Conservation (phyloP, 1,140 invertebrate genomes). For the Homalodisca vitripennis region DNA sequence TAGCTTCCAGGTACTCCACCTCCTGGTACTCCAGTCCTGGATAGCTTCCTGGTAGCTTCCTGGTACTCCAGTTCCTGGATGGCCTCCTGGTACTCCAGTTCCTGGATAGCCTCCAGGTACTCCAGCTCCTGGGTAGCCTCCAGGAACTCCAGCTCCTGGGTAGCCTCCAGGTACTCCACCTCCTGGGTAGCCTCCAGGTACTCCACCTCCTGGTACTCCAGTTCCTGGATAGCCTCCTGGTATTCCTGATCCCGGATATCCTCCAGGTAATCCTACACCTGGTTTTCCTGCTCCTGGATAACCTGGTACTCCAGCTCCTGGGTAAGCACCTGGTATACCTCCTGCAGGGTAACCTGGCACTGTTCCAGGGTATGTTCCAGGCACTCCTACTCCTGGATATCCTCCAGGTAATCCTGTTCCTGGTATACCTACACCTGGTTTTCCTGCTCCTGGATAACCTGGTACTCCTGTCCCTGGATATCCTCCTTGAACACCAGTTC, state of each 20-base stretch:
- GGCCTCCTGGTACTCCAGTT: slow-evolving; percentile 24
- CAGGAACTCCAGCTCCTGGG: slow-evolving; percentile 9
- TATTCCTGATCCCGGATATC: slow-evolving; percentile 1
- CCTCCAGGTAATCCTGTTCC: slow-evolving; percentile 32
- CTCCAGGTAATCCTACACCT: slow-evolving; percentile 28
- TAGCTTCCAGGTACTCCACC: slow-evolving; percentile 23
- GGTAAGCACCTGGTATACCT: slow-evolving; percentile 18
- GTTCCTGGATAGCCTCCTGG: slow-evolving; percentile 27
- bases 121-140: slow-evolving; percentile 6
- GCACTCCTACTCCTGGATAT: slow-evolving; percentile 29
- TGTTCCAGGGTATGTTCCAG: too few relatives aligned
- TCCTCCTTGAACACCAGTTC: slow-evolving; percentile 31
- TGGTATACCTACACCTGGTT: slow-evolving; percentile 10
- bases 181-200: slow-evolving; percentile 27
- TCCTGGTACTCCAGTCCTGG: slow-evolving; percentile 27
- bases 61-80: slow-evolving; percentile 17
- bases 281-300: slow-evolving; percentile 21
- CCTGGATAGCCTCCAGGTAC: slow-evolving; percentile 18
- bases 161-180: slow-evolving; percentile 14
- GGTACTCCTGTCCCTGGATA: slow-evolving; percentile 18
- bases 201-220: slow-evolving; percentile 7
- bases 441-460: not conserved
- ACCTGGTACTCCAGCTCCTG: slow-evolving; percentile 22
- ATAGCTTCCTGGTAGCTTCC: slow-evolving; percentile 27
- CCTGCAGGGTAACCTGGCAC: slow-evolving; percentile 29